A percentile compares a stretch with the other conserved stretches of the same genome.
These are phyloP conservation scores for Asobara japonica DNA, from an alignment of 1,140 invertebrate species.

Conservation along the genomic window DNA sequence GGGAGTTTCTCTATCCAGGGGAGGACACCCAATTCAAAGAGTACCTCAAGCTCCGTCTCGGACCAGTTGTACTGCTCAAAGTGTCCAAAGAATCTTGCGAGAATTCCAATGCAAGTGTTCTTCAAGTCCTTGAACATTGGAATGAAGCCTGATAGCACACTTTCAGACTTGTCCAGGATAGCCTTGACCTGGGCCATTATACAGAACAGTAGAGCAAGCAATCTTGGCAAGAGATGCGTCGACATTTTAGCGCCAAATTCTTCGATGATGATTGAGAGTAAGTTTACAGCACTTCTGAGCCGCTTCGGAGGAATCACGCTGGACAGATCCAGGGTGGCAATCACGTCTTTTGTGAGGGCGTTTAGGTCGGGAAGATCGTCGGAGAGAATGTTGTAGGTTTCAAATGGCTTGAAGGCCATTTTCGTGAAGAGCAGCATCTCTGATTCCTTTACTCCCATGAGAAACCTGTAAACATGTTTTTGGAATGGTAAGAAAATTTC, in stretches of 20 bases:
- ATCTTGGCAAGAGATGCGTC: slow-evolving; percentile 72
- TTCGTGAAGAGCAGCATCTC: slow-evolving; percentile 84
- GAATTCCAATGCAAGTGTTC: slow-evolving; percentile 68
- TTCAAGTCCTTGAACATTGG: slow-evolving; percentile 76
- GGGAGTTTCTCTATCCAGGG: slow-evolving; percentile 81
- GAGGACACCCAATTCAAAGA: slow-evolving; percentile 84
- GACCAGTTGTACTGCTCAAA: slow-evolving; percentile 83
- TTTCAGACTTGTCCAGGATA: slow-evolving; percentile 68
- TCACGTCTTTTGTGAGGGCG: slow-evolving; percentile 63
- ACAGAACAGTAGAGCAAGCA: slow-evolving; percentile 79
- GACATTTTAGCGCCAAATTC: slow-evolving; percentile 84
- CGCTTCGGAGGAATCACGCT: slow-evolving; percentile 77
- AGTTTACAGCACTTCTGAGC: slow-evolving; percentile 79
- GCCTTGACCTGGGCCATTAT: slow-evolving; percentile 72
- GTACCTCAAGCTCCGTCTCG: slow-evolving; percentile 75
- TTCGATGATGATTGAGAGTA: slow-evolving; percentile 83
- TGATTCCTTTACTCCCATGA: slow-evolving; percentile 80
- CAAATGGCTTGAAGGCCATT: slow-evolving; percentile 84
- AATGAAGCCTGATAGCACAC: slow-evolving; percentile 72
- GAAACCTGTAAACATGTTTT: too few species aligned
- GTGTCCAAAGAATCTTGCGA: slow-evolving; percentile 81
- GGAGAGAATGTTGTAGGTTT: slow-evolving; percentile 69
- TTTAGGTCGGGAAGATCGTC: slow-evolving; percentile 50
- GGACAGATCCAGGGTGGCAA: slow-evolving; percentile 68
- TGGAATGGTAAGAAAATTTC: too few species aligned